Percentiles rank a stretch among this genome's conserved stretches.
These are phyloP conservation scores for Spilosoma lubricipeda DNA, from an alignment of 2,888 invertebrate genomes.

Conservation along the genomic window DNA sequence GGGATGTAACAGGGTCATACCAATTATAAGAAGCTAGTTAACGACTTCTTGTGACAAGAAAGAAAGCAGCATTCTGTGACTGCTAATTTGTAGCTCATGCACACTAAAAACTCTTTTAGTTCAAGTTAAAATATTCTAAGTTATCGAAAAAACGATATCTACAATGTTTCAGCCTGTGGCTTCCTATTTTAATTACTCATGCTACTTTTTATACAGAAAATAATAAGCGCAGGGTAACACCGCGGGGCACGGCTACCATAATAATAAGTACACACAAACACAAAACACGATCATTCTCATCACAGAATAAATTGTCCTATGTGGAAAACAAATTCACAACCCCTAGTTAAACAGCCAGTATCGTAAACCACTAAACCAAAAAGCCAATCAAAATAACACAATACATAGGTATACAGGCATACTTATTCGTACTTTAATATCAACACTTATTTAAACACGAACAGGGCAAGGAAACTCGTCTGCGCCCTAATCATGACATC, in stretches of 20 bases:
- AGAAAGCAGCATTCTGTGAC: not conserved
- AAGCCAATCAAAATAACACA: not conserved
- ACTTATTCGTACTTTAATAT: conserved; percentile 12
- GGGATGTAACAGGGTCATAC: not conserved
- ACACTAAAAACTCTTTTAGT: too few relatives aligned
- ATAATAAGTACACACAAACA: too few relatives aligned
- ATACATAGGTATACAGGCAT: not conserved
- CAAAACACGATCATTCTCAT: too few relatives aligned
- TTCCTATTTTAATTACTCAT: too few relatives aligned
- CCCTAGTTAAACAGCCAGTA: not conserved
- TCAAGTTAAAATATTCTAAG: too few relatives aligned
- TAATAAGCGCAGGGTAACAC: too few relatives aligned
- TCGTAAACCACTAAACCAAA: not conserved
- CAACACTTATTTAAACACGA: conserved; percentile 7
- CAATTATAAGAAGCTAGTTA: not conserved
- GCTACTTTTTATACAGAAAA: too few relatives aligned
- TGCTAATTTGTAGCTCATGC: too few relatives aligned
- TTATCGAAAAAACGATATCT: too few relatives aligned
- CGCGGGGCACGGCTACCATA: too few relatives aligned
- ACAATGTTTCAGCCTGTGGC: too few relatives aligned
- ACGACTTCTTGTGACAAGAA: not conserved
- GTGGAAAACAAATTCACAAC: not conserved
- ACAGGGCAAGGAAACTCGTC: not conserved
- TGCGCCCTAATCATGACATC: conserved; percentile 6
- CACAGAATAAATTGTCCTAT: too few relatives aligned